Evolutionary conservation across 2,888 invertebrate genomes (phyloP).

Genomic region (Operophtera brumata): DNA sequence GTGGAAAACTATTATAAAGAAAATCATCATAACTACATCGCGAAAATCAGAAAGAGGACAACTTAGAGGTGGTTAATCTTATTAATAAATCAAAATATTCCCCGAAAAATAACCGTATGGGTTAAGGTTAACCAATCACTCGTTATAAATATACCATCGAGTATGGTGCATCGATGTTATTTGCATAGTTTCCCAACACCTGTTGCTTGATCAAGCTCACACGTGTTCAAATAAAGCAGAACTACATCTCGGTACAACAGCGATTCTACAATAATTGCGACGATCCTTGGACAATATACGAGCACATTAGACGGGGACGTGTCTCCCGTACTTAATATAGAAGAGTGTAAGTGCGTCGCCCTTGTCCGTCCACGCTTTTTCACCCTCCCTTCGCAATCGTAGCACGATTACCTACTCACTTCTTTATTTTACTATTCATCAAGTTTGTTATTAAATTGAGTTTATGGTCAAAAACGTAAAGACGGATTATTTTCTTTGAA

Average conservation of each 20-base stretch:
- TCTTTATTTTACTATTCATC: constrained; percentile 3
- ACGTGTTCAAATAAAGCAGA: constrained; percentile 16
- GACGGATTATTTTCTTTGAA: background rate
- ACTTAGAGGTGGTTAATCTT: no score
- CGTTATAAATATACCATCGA: no score
- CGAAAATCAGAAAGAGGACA: no score
- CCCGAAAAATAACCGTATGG: no score
- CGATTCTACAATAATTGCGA: constrained; percentile 67
- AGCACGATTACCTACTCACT: constrained; percentile 14
- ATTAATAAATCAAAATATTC: no score
- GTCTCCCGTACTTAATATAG: constrained; percentile 75
- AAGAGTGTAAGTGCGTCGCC: constrained; percentile 71
- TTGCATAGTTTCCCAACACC: constrained; percentile 19
- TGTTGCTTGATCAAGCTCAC: constrained; percentile 15
- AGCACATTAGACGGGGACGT: constrained; percentile 78
- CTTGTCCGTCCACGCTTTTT: constrained; percentile 54
- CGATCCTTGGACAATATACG: constrained; percentile 74
- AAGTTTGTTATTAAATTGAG: background rate
- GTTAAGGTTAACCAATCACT: no score
- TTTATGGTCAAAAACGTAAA: background rate
- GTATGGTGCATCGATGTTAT: no score
- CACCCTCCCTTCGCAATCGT: constrained; percentile 40
- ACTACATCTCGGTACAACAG: constrained; percentile 19
- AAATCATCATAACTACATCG: no score
- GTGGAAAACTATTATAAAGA: no score